These are phyloP conservation scores for Empis stercorea DNA, from an alignment of 2,888 invertebrate species.

Conservation along the genomic window DNA sequence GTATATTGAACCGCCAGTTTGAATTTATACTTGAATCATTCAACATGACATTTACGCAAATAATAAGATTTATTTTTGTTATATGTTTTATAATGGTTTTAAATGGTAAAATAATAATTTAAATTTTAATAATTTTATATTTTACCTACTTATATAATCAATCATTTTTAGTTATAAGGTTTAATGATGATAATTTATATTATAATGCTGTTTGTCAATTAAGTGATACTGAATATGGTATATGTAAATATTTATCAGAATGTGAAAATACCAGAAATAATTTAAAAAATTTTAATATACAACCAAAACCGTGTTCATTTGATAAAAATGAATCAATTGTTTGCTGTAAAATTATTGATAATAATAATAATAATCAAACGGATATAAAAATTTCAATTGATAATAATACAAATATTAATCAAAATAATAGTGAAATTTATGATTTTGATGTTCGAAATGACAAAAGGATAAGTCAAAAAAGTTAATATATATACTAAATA, in stretches of 20 bases:
- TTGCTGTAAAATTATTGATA: background rate
- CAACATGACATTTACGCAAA: no score
- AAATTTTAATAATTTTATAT: no score
- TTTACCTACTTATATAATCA: no score
- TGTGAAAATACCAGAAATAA: background rate
- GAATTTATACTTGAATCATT: no score
- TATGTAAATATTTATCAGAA: background rate
- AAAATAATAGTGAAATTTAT: background rate
- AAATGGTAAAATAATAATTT: no score
- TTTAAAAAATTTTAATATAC: background rate
- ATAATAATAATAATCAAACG: no score
- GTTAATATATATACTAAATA: no score
- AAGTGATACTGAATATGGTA: constrained; percentile 35
- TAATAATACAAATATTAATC: background rate
- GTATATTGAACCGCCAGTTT: no score
- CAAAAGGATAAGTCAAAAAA: no score
- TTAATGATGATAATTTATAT: background rate
- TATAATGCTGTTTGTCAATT: constrained; percentile 36
- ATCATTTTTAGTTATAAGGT: no score
- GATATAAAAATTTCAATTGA: background rate
- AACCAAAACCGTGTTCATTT: background rate
- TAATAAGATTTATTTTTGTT: no score
- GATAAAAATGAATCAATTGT: background rate
- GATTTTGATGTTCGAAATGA: background rate
- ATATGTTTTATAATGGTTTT: no score